These are phyloP conservation scores for Chymomyza caudatula DNA, from an alignment of 2,888 invertebrate species.

Conservation along the genomic window DNA sequence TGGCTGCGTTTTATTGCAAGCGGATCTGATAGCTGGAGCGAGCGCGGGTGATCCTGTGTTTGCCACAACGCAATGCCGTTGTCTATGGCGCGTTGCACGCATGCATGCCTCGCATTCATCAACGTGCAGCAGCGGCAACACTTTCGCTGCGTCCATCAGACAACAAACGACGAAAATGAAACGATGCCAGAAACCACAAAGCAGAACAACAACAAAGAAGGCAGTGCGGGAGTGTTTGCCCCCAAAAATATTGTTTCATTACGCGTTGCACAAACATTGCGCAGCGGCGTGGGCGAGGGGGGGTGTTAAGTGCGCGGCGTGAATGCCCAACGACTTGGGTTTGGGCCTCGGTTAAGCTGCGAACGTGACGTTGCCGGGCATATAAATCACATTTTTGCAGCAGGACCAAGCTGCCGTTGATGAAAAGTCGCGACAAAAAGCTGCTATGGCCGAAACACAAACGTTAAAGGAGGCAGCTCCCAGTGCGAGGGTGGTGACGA, in stretches of 20 bases:
- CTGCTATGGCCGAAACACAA: conserved; percentile 18
- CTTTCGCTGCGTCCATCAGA: conserved; percentile 38
- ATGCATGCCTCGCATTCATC: conserved; percentile 71
- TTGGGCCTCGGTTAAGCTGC: neutral
- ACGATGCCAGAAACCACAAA: conserved; percentile 55
- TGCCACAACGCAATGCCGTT: neutral
- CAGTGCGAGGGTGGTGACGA: neutral
- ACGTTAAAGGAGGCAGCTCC: neutral
- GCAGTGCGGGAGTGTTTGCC: neutral
- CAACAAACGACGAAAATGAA: conserved; percentile 59
- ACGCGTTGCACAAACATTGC: conserved; percentile 61
- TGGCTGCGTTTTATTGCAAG: conserved; percentile 35
- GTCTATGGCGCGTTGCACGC: conserved; percentile 46
- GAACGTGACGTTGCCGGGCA: conserved; percentile 60
- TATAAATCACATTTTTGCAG: conserved; percentile 68
- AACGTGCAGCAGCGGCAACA: conserved; percentile 40
- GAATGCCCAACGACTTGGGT: neutral
- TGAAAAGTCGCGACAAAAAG: conserved; percentile 56
- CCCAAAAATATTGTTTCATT: conserved; percentile 63
- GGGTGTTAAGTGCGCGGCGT: too few relatives aligned
- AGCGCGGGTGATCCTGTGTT: conserved; percentile 13
- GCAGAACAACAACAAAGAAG: conserved; percentile 26
- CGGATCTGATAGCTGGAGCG: neutral
- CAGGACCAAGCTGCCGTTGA: conserved; percentile 23
- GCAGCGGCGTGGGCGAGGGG: too few relatives aligned